Percentiles rank a stretch among this genome's conserved stretches.
Conservation (phyloP, 1,140 invertebrate genomes). For the Dinoponera quadriceps region DNA sequence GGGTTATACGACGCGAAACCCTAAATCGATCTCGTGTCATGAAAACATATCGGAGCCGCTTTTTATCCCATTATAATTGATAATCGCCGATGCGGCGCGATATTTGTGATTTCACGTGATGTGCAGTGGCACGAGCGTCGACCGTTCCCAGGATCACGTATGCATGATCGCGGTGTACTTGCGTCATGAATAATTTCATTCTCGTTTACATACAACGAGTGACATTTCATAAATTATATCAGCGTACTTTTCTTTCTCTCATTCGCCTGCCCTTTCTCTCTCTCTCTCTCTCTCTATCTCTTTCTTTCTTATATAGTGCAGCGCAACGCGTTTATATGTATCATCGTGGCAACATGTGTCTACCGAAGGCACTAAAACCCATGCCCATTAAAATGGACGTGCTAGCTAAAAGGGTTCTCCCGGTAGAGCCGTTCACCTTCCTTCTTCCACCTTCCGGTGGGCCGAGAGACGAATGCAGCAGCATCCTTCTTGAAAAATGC, state of each 20-base stretch:
- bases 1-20: no score
- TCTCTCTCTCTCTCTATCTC: no score
- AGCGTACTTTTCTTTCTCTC: constrained; percentile 57
- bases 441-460: constrained; percentile 6
- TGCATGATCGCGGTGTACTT: constrained; percentile 49
- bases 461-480: constrained; percentile 56
- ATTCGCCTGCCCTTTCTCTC: no score
- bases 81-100: constrained; percentile 22
- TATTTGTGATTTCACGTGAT: constrained; percentile 36
- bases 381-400: constrained; percentile 68
- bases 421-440: constrained; percentile 24
- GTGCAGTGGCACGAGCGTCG: not conserved
- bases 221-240: constrained; percentile 69
- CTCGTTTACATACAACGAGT: constrained; percentile 59
- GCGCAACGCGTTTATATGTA: constrained; percentile 60
- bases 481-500: constrained; percentile 65
- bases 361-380: constrained; percentile 54
- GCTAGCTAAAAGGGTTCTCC: constrained; percentile 66
- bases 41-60: no score
- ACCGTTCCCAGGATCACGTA: constrained; percentile 34
- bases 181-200: constrained; percentile 68
- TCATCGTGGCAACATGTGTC: constrained; percentile 59
- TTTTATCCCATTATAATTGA: constrained; percentile 18
- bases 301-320: constrained; percentile 5
- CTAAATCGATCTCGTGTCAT: no score